A percentile compares a stretch with the other conserved stretches of the same genome.
These are phyloP conservation scores for Muscicapa striata DNA, from an alignment of 2,797 vertebrate species.

Conservation along the genomic window DNA sequence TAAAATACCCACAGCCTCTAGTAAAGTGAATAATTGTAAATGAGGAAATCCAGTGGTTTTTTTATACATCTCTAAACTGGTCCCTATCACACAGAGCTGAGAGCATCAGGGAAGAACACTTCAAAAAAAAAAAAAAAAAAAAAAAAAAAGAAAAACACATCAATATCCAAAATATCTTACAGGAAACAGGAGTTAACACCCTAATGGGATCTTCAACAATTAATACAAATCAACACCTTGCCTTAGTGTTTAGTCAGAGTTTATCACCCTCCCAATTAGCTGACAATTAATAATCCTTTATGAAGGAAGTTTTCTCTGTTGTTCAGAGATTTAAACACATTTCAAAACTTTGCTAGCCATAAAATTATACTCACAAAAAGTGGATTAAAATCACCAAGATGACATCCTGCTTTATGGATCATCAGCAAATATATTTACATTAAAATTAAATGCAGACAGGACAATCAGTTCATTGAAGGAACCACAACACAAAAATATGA, in stretches of 20 bases:
- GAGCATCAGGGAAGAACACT: neutral
- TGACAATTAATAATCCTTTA: neutral
- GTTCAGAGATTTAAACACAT: neutral
- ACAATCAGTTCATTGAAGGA: neutral
- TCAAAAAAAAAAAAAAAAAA: neutral
- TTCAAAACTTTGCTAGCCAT: neutral
- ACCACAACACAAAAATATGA: neutral
- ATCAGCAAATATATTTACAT: neutral
- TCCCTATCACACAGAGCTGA: neutral
- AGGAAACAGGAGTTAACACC: neutral
- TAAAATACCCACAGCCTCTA: neutral
- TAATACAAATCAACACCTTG: neutral
- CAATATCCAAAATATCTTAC: neutral
- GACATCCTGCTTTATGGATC: neutral
- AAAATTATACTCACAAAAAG: neutral
- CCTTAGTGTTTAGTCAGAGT: neutral
- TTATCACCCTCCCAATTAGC: neutral
- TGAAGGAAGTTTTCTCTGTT: neutral
- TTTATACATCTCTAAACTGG: neutral
- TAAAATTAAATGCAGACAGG: neutral
- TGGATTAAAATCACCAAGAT: neutral
- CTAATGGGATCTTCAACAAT: neutral
- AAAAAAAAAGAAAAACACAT: neutral
- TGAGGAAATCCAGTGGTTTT: neutral
- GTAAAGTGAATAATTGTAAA: neutral